Percentiles rank a stretch among this genome's conserved stretches.
Evolutionary conservation across 2,797 vertebrate species (phyloP).

Genomic region (Sebastes flavidus): DNA sequence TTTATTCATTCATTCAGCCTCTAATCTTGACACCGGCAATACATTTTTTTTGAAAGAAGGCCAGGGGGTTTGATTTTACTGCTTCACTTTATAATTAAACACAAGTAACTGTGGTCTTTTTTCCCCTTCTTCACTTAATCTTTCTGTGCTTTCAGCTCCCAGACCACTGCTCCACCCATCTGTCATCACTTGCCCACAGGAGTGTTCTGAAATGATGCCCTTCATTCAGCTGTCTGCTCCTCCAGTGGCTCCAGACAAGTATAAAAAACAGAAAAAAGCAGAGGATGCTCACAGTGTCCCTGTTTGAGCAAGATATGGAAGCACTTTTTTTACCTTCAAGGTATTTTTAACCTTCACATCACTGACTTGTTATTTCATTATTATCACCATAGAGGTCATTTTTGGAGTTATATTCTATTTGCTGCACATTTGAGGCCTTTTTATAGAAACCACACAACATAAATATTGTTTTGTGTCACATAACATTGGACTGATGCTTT

Average conservation of each 20-base stretch:
- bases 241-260: not conserved
- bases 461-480: not conserved
- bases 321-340: not conserved
- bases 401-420: not conserved
- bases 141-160: slow-evolving; percentile 80
- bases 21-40: not conserved
- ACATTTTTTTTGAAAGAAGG: not conserved
- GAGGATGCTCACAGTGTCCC: not conserved
- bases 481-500: not conserved
- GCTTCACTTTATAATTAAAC: not conserved
- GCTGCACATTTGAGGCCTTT: not conserved
- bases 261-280: not conserved
- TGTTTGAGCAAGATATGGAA: not conserved
- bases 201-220: slow-evolving; percentile 78
- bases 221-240: slow-evolving; percentile 40
- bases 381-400: not conserved
- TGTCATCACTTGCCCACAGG: slow-evolving; percentile 85
- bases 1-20: slow-evolving; percentile 19
- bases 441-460: not conserved
- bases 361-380: not conserved
- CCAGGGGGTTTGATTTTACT: not conserved
- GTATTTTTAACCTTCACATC: slow-evolving; percentile 4
- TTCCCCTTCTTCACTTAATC: not conserved
- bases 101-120: not conserved
- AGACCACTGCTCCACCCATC: slow-evolving; percentile 79